These are phyloP conservation scores for Calliscelio sp. DNA, from an alignment of 2,888 invertebrate species.

Conservation along the genomic window DNA sequence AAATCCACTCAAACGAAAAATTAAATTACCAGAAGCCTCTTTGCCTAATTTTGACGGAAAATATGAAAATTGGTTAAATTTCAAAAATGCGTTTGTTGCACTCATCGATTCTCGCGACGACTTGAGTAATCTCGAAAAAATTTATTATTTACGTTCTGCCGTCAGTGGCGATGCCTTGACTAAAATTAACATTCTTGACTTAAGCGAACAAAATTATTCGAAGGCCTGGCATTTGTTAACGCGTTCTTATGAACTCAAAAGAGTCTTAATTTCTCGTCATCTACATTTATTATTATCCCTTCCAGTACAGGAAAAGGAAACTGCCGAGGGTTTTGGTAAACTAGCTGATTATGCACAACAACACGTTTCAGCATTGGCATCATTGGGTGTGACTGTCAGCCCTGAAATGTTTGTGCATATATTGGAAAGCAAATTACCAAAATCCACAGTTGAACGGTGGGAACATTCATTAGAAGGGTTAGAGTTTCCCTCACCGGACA, in stretches of 20 bases:
- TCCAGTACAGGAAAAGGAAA: not conserved
- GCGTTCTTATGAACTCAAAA: not conserved
- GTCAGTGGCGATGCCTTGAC: not conserved
- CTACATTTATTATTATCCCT: not conserved
- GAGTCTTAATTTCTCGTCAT: not conserved
- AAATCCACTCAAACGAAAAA: no score
- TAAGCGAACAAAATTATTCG: not conserved
- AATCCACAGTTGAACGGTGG: not conserved
- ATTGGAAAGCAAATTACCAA: not conserved
- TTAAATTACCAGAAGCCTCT: conserved; percentile 52
- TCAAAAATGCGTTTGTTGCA: conserved; percentile 58
- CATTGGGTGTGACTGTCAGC: not conserved
- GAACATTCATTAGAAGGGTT: not conserved
- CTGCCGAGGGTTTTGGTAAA: not conserved
- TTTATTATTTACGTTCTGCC: conserved; percentile 7
- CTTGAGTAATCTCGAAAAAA: conserved; percentile 56
- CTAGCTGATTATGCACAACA: not conserved
- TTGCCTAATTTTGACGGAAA: conserved; percentile 66
- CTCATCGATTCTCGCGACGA: conserved; percentile 57
- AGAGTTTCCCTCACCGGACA: no score
- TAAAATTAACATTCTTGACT: not conserved
- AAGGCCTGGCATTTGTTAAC: not conserved
- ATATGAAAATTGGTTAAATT: conserved; percentile 63
- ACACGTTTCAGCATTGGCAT: not conserved
- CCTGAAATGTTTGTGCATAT: not conserved